A percentile compares a stretch with the other conserved stretches of the same genome.
These are phyloP conservation scores for Neolamprologus brichardi DNA, from an alignment of 2,113 vertebrate genomes.

Conservation along the genomic window DNA sequence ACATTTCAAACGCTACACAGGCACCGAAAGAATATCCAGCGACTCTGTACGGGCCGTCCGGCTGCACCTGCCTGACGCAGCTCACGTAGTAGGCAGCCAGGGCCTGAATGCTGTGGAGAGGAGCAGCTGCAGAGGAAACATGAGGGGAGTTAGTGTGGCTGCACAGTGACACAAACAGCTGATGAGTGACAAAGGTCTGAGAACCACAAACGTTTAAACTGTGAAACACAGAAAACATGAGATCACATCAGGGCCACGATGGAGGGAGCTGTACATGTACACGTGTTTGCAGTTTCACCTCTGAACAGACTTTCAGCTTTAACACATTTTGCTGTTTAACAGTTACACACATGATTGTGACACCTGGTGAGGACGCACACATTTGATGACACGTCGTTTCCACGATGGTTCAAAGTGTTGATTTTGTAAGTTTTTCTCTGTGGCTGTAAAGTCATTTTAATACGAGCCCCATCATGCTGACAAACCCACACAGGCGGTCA, in stretches of 20 bases:
- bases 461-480: neutral
- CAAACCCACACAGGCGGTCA: neutral
- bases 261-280: accelerated
- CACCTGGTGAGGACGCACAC: neutral
- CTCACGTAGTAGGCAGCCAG: slow-evolving; percentile 85
- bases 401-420: neutral
- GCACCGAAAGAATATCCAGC: slow-evolving; percentile 96
- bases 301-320: neutral
- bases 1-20: slow-evolving; percentile 97
- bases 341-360: neutral
- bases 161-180: neutral
- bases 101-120: slow-evolving; percentile 87
- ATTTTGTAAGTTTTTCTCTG: neutral
- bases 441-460: neutral
- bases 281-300: neutral
- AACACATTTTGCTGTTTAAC: neutral
- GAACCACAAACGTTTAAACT: neutral
- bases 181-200: neutral
- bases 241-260: neutral
- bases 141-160: accelerated
- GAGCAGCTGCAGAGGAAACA: slow-evolving; percentile 74
- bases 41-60: slow-evolving; percentile 87
- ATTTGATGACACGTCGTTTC: neutral
- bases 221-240: neutral
- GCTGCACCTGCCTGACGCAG: slow-evolving; percentile 84